phyloP scores from a whole-genome alignment of 2,113 vertebrate species.

The Pseudonaja textilis region DNA sequence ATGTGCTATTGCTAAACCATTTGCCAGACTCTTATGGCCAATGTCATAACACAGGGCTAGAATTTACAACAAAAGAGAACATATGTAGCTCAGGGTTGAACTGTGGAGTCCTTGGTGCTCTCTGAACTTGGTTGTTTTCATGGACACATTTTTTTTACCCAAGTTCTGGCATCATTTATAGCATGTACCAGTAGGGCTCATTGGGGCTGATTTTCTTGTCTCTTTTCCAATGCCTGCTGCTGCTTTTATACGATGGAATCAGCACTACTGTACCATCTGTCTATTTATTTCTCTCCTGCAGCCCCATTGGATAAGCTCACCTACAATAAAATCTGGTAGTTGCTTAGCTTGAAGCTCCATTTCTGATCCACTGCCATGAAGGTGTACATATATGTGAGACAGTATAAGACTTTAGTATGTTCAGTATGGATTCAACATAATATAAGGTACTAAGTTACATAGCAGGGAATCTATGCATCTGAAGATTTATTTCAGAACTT shows the following conservation, averaged over 20 bases:
- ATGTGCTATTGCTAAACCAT: neutral
- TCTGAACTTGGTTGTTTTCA: neutral
- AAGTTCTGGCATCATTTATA: neutral
- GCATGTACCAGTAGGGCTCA: neutral
- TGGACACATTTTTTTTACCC: neutral
- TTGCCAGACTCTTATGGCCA: neutral
- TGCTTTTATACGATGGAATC: neutral
- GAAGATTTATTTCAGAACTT: neutral
- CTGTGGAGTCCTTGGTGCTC: neutral
- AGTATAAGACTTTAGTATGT: neutral
- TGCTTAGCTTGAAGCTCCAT: neutral
- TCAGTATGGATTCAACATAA: neutral
- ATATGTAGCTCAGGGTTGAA: neutral
- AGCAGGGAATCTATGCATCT: neutral
- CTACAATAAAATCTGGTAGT: neutral
- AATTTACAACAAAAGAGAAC: neutral
- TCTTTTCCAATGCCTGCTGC: neutral
- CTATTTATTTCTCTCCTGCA: neutral
- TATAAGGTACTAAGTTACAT: neutral
- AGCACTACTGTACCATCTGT: neutral
- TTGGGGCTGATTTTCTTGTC: neutral
- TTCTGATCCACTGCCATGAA: neutral
- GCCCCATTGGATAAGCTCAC: neutral
- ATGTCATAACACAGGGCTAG: neutral
- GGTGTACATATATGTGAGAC: neutral